Conservation (phyloP, 2,888 invertebrate species). For the Altica lythri region DNA sequence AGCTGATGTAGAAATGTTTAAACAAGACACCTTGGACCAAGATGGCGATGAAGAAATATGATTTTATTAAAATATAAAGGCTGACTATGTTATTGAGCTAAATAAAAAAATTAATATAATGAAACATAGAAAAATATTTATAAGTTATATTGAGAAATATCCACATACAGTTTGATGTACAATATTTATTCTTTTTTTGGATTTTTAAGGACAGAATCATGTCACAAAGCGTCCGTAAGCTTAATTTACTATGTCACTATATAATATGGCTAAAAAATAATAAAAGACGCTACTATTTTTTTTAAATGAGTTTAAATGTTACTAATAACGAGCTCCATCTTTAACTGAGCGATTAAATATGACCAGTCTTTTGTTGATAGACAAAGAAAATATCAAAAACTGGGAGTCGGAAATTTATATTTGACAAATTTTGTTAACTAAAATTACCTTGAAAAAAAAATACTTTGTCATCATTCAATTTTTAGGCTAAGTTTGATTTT, state of each 20-base stretch:
- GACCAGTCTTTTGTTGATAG: conserved; percentile 8
- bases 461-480: no score
- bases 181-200: conserved; percentile 40
- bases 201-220: conserved; percentile 41
- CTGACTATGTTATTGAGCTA: no score
- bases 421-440: not conserved
- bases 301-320: not conserved
- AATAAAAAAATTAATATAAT: no score
- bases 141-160: conserved; percentile 46
- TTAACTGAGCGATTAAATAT: no score
- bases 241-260: conserved; percentile 41
- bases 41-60: conserved; percentile 46
- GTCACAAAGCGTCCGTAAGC: conserved; percentile 43
- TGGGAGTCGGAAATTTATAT: conserved; percentile 1
- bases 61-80: conserved; percentile 21
- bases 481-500: no score
- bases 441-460: conserved; percentile 7
- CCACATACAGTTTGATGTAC: conserved; percentile 43
- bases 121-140: conserved; percentile 13
- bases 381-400: conserved; percentile 1
- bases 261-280: conserved; percentile 33
- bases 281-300: conserved; percentile 10
- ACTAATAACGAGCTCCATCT: no score
- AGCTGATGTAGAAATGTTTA: conserved; percentile 73
- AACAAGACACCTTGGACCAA: conserved; percentile 68